Evolutionary conservation across 64 coral and sea anemone genomes (phyloP), one percentile per base, ranked within the genome.

Genomic region (Orbicella faveolata): DNA sequence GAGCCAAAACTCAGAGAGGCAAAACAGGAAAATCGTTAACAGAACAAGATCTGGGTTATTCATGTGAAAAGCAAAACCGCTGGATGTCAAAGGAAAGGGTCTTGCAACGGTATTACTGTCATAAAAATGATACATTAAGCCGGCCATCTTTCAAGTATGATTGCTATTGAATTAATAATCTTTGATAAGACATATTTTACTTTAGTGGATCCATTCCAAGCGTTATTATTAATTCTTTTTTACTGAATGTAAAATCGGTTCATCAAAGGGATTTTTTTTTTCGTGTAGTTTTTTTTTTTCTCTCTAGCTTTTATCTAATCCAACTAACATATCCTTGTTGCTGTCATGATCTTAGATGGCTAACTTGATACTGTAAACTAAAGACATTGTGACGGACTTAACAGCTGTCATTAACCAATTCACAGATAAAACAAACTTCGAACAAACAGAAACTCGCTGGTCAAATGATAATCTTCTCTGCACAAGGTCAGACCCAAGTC

Each of bases 391-490:
- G 67, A 70, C 23, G n/a, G 21, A n/a, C 20, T 11, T 26, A 70
- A 70, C 67, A 70, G 67, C 67, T 33, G 67, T 70, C 67, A 70
- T n/a, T 70, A 70, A 25, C 67, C 67, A 26, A 70, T 70, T 70
- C 67, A 70, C 65, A 68, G 65, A 68, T 33, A 33, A 70, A n/a
- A n/a, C 67, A 10, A 70, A 1, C 20, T n/a, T n/a, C 4, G 21
- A 25, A 26, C 2, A 70, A 70, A 70, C 21, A 70, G 21, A 26
- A 70, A 70, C 67, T 70, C 21, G 10, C 67, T 70, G 2, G 6
- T 25, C 67, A 4, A 5, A 70, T n/a, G 30, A 70, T 30, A 7
- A 9, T 25, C 67, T 23, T n/a, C 9, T 48, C 44, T 4, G 1
- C 21, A 23, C 25, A 70, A 70, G 1, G n/a, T 2, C 67, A 25